Conservation (phyloP, 2,797 vertebrate genomes). For the Cacajao melanocephalus region DNA sequence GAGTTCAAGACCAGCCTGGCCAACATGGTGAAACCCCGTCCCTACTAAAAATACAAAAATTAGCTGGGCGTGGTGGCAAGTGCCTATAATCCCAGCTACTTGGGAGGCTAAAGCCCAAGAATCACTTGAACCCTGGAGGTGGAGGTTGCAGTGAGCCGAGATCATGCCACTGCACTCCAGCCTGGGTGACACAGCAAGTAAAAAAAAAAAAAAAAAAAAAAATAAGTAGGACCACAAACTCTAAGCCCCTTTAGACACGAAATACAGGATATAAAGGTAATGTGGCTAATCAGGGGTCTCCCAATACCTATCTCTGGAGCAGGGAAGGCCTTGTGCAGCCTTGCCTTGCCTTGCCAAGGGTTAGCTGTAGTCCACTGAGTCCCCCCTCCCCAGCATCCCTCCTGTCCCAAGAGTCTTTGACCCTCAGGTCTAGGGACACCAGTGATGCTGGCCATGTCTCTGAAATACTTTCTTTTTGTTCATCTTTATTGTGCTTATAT, state of each 20-base stretch:
- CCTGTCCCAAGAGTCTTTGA: not conserved
- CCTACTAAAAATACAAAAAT: not conserved
- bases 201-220: too few species aligned
- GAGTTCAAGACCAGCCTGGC: not conserved
- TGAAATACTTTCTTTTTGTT: not conserved
- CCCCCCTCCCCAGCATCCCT: not conserved
- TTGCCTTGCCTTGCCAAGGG: not conserved
- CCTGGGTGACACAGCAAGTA: not conserved
- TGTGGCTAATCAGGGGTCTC: rapidly evolving
- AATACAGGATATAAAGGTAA: not conserved
- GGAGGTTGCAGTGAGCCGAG: not conserved
- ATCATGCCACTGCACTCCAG: not conserved
- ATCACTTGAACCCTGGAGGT: not conserved
- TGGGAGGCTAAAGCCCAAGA: not conserved
- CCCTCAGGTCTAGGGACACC: not conserved
- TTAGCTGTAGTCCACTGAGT: not conserved
- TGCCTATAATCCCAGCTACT: not conserved
- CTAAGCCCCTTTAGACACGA: not conserved
- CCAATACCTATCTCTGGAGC: rapidly evolving
- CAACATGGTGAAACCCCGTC: not conserved
- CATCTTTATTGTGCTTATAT: not conserved
- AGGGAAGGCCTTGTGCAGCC: not conserved
- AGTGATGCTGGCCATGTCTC: not conserved
- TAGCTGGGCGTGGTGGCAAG: not conserved
- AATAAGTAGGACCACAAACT: not conserved